phyloP scores from a whole-genome alignment of 2,113 vertebrate genomes.

The Platysteira castanea region DNA sequence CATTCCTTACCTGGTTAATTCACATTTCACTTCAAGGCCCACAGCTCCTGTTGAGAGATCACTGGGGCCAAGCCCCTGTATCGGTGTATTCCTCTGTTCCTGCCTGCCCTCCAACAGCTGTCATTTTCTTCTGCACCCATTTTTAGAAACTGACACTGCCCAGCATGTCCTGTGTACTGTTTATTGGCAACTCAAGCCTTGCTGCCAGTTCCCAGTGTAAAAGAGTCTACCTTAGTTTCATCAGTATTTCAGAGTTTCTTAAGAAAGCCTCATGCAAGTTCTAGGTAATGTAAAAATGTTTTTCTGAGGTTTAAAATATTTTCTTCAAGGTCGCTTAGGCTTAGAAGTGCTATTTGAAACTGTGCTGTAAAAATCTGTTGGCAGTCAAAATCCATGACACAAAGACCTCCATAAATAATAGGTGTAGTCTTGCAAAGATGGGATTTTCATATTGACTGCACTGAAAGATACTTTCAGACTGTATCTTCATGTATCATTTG shows the following conservation, averaged over 20 bases:
- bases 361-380: not conserved
- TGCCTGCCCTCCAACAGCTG: slow-evolving; percentile 24
- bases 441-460: not conserved
- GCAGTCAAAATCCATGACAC: not conserved
- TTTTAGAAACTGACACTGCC: slow-evolving; percentile 54
- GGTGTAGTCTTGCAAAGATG: not conserved
- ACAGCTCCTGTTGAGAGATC: not conserved
- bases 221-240: not conserved
- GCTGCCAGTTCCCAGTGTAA: not conserved
- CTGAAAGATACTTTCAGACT: not conserved
- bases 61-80: not conserved
- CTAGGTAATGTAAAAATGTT: not conserved
- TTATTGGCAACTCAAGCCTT: not conserved
- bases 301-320: not conserved
- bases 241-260: not conserved
- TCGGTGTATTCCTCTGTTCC: not conserved
- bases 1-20: not conserved
- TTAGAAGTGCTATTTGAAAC: not conserved
- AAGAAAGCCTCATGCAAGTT: not conserved
- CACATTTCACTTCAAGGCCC: not conserved
- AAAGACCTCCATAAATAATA: not conserved
- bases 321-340: not conserved
- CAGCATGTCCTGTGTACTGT: not conserved
- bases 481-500: not conserved
- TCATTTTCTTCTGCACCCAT: slow-evolving; percentile 31